These are phyloP conservation scores for Ecdyonurus torrentis DNA, from an alignment of 2,888 invertebrate species.

Conservation along the genomic window DNA sequence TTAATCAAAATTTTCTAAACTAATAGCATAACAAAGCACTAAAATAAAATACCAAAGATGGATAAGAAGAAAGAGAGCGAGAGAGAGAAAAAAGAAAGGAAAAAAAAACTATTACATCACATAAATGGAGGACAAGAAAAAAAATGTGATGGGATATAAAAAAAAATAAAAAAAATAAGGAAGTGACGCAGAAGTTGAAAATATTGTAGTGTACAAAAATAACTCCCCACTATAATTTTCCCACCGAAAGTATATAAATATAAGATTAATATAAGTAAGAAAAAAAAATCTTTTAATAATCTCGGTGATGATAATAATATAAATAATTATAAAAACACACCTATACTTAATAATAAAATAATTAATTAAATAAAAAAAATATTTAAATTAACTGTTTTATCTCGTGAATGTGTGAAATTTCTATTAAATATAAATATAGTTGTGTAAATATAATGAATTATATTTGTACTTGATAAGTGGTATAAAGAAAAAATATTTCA, in stretches of 20 bases:
- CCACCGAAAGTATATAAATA: not conserved
- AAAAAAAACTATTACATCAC: not conserved
- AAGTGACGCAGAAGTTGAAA: too few species aligned
- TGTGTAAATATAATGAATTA: not conserved
- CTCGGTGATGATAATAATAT: not conserved
- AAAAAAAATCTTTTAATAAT: not conserved
- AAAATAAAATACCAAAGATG: not conserved
- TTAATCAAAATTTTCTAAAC: too few species aligned
- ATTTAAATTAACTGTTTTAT: not conserved
- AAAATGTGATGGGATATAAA: not conserved
- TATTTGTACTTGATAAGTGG: not conserved
- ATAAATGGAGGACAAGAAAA: not conserved
- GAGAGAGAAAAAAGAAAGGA: too few species aligned
- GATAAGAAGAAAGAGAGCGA: not conserved
- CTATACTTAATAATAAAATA: not conserved
- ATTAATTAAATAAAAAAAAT: not conserved
- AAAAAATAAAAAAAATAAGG: not conserved
- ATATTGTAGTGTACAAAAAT: not conserved
- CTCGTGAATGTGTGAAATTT: not conserved
- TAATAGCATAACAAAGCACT: not conserved
- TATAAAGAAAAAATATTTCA: not conserved
- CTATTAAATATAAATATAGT: too few species aligned
- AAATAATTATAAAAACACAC: not conserved
- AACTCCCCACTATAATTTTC: not conserved
- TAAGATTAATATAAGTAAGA: not conserved